Base-by-base conservation (phyloP, 2,797 vertebrate genomes). In the Sebastes ruberrimus region DNA sequence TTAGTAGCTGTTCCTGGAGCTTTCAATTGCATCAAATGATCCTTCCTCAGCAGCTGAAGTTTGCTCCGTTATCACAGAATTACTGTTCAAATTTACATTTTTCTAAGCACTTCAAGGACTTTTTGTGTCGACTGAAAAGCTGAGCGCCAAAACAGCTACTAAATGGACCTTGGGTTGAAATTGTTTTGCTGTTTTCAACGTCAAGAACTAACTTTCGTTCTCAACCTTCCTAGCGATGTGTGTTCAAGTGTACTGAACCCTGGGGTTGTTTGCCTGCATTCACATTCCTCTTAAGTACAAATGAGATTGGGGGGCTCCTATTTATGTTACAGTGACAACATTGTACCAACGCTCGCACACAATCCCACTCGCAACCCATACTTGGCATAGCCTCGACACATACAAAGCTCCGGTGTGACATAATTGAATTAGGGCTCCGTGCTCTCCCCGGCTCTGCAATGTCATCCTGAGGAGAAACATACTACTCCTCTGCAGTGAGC, bases 371-470 rank as follows among this genome's bases (percentile, higher is more conserved):
- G 25, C 18, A 38, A n/a, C 53, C 27, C 69, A 20, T 52, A 61
- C 70, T 88, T 87, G 72, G 53, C 68, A 28, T 20, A 42, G 57
- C 64, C 38, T 60, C 71, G 77, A 85, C 74, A 88, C 81, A 91
- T 86, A 81, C 79, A 78, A 71, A 79, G 75, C 80, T 74, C 61
- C 72, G 69, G 82, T 90, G 78, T 82, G 81, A 87, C 67, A 57
- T 87, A 67, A 89, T 85, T 46, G 66, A 61, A 84, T 85, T 32
- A 75, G 66, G 33, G 14, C 60, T 81, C 56, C 0, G 6, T 52
- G 72, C 55, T 75, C 28, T 64, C 42, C 27, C 25, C 61, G n/a
- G 42, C 62, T 74, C 69, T 68, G 80, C 86, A 90, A 68, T 80
- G 88, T 92, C 84, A 85, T 56, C 28, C 66, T 81, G 69, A 77